phyloP scores from a whole-genome alignment of 2,113 vertebrate species.

The Scomber japonicus region DNA sequence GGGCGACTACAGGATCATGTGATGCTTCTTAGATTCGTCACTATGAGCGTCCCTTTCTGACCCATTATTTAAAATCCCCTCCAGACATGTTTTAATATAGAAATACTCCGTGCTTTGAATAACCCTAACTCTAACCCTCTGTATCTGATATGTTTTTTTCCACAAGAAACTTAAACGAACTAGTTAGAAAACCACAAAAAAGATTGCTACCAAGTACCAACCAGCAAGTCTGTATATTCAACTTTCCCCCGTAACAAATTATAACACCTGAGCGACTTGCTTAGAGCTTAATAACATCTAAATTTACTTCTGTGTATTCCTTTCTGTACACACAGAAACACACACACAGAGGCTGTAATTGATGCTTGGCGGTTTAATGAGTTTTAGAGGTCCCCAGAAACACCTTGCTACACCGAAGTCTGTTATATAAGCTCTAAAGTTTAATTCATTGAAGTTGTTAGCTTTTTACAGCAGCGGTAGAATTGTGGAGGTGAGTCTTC shows the following conservation, averaged over 20 bases:
- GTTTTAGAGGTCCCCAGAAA: conserved; percentile 57
- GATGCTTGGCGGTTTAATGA: conserved; percentile 60
- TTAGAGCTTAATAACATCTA: not conserved
- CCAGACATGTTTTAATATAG: no score
- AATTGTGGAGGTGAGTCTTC: conserved; percentile 55
- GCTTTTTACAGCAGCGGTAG: conserved; percentile 60
- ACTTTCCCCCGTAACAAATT: not conserved
- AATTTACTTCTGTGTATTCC: conserved; percentile 19
- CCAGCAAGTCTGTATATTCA: no score
- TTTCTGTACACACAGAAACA: not conserved
- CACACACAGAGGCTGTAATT: conserved; percentile 37
- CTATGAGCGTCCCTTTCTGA: no score
- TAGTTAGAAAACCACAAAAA: no score
- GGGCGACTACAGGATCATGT: no score
- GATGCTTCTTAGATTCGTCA: no score
- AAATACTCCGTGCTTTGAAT: no score
- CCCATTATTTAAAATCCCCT: no score
- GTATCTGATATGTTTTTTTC: no score
- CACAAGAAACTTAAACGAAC: no score
- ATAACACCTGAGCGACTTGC: not conserved
- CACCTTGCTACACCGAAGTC: conserved; percentile 14
- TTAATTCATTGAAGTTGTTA: conserved; percentile 61
- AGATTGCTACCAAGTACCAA: no score
- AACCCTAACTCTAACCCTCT: no score
- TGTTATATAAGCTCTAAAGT: conserved; percentile 51